A percentile compares a stretch with the other conserved stretches of the same genome.
These are phyloP conservation scores for Etheostoma spectabile DNA, from an alignment of 2,113 vertebrate species.

Conservation along the genomic window DNA sequence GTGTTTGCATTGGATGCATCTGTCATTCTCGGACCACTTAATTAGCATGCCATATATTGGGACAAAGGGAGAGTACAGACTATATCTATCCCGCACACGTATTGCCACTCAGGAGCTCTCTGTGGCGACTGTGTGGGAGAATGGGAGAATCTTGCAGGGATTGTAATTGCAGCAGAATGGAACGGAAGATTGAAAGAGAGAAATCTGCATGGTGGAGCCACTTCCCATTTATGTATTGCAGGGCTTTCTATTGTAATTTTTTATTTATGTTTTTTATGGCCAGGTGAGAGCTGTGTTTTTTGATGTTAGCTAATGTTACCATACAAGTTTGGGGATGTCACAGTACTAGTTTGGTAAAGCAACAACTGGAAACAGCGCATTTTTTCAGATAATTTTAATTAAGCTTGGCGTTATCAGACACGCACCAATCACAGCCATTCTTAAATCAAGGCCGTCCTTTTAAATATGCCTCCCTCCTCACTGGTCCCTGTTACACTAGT, in stretches of 20 bases:
- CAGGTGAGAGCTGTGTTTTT: background rate
- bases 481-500: no score
- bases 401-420: no score
- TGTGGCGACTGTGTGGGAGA: constrained; percentile 15
- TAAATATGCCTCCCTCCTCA: no score
- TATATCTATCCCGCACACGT: constrained; percentile 23
- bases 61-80: constrained; percentile 20
- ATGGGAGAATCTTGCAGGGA: constrained; percentile 22
- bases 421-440: no score
- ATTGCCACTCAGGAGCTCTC: constrained; percentile 21
- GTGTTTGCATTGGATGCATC: constrained; percentile 45
- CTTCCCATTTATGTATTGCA: background rate
- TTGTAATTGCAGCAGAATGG: constrained; percentile 35
- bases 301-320: background rate
- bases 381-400: no score
- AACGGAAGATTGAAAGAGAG: constrained; percentile 16
- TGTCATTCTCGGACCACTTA: constrained; percentile 38
- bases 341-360: background rate
- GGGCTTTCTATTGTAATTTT: constrained; percentile 17
- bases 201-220: background rate
- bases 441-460: no score
- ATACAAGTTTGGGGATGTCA: background rate
- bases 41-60: constrained; percentile 26
- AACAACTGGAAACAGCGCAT: background rate
- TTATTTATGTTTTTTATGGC: background rate